Conservation (phyloP, 2,888 invertebrate genomes). For the Pristionchus fissidentatus region DNA sequence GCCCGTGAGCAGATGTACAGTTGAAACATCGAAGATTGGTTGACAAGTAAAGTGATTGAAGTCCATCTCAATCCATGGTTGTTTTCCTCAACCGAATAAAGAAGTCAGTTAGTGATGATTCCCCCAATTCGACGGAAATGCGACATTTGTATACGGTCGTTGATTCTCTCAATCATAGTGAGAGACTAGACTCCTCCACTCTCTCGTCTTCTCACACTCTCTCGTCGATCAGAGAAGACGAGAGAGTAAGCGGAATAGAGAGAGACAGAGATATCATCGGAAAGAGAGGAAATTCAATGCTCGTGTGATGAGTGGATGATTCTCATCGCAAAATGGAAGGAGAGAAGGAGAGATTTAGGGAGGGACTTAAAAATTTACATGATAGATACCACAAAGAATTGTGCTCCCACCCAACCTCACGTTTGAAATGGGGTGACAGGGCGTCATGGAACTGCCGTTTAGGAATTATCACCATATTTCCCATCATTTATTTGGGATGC, state of each 20-base stretch:
- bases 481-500: too few species aligned
- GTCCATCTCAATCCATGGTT: not conserved
- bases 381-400: too few species aligned
- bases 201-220: not conserved
- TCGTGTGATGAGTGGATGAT: slow-evolving; percentile 23
- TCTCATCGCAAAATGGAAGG: not conserved
- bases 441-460: too few species aligned
- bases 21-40: not conserved
- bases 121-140: too few species aligned
- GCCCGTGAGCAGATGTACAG: not conserved
- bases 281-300: slow-evolving; percentile 5
- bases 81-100: too few species aligned
- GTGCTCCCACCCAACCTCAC: too few species aligned
- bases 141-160: too few species aligned
- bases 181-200: not conserved
- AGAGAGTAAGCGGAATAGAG: not conserved
- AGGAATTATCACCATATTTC: too few species aligned
- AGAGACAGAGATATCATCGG: slow-evolving; percentile 1
- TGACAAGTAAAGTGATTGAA: not conserved
- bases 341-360: not conserved
- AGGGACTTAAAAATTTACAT: too few species aligned
- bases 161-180: too few species aligned
- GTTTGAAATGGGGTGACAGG: too few species aligned
- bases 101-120: too few species aligned
- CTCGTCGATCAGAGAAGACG: not conserved